Percentiles rank a stretch among this genome's conserved stretches.
These are phyloP conservation scores for Andrena bucephala DNA, from an alignment of 2,888 invertebrate genomes.

Conservation along the genomic window DNA sequence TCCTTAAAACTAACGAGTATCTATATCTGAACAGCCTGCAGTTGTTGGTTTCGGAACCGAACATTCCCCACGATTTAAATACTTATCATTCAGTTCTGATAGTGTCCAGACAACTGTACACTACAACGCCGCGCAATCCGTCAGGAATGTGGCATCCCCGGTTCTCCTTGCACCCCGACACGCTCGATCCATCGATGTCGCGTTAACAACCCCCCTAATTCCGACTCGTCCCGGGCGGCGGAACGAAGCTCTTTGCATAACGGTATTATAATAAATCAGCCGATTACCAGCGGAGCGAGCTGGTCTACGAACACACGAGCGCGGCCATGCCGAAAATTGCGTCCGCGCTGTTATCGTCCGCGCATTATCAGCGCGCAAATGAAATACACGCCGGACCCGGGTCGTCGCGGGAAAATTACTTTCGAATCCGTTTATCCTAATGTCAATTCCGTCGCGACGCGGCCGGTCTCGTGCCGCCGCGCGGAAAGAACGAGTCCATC, in stretches of 20 bases:
- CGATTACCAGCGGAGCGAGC: conserved; percentile 21
- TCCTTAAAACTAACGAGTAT: too few species aligned
- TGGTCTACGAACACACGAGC: conserved; percentile 18
- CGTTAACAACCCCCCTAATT: conserved; percentile 2
- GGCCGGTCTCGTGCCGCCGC: conserved; percentile 5
- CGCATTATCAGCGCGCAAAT: conserved; percentile 48
- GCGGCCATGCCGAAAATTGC: conserved; percentile 58
- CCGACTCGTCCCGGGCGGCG: background rate
- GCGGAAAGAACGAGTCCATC: conserved; percentile 25
- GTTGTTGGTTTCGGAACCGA: too few species aligned
- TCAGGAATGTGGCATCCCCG: background rate
- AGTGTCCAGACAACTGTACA: too few species aligned
- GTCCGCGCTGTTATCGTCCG: conserved; percentile 43
- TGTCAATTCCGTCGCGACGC: conserved; percentile 45
- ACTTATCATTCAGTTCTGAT: too few species aligned
- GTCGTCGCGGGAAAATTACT: conserved; percentile 55
- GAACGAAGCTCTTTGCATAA: conserved; percentile 25
- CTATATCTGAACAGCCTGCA: too few species aligned
- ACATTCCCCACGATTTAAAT: too few species aligned
- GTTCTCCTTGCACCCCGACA: background rate
- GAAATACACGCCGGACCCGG: conserved; percentile 31
- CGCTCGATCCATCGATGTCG: background rate
- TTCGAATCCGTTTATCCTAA: conserved; percentile 59
- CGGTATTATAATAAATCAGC: conserved; percentile 24
- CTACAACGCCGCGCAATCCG: too few species aligned